These are phyloP conservation scores for Scarus forsteni DNA, from an alignment of 2,797 vertebrate genomes.

Conservation along the genomic window DNA sequence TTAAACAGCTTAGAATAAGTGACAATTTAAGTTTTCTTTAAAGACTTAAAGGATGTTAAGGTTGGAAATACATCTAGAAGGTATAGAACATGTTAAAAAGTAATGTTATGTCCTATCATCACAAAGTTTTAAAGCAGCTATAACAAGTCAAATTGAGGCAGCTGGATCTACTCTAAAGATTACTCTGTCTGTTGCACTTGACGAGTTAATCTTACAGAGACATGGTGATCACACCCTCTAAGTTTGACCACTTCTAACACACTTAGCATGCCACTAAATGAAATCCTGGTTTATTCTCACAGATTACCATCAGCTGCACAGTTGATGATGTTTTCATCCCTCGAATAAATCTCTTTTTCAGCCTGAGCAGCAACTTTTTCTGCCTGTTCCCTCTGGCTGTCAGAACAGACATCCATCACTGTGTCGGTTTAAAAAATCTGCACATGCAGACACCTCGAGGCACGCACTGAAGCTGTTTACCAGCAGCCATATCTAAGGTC, in stretches of 20 bases:
- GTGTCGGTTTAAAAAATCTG: constrained; percentile 34
- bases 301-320: constrained; percentile 8
- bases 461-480: constrained; percentile 42
- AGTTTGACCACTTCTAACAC: neutral
- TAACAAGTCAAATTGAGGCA: no score
- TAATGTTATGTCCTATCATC: no score
- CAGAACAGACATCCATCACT: constrained; percentile 48
- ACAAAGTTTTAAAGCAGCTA: no score
- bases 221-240: neutral
- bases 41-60: no score
- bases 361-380: constrained; percentile 27
- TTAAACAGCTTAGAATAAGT: no score
- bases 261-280: neutral
- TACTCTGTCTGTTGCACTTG: neutral
- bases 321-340: constrained; percentile 5
- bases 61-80: no score
- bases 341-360: constrained; percentile 22
- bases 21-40: no score
- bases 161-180: neutral
- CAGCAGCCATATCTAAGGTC: constrained; percentile 54
- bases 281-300: neutral
- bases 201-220: neutral
- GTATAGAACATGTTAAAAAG: no score
- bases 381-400: constrained; percentile 7
- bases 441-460: constrained; percentile 39